These are phyloP conservation scores for Nephrotoma appendiculata DNA, from an alignment of 2,888 invertebrate species.

Conservation along the genomic window DNA sequence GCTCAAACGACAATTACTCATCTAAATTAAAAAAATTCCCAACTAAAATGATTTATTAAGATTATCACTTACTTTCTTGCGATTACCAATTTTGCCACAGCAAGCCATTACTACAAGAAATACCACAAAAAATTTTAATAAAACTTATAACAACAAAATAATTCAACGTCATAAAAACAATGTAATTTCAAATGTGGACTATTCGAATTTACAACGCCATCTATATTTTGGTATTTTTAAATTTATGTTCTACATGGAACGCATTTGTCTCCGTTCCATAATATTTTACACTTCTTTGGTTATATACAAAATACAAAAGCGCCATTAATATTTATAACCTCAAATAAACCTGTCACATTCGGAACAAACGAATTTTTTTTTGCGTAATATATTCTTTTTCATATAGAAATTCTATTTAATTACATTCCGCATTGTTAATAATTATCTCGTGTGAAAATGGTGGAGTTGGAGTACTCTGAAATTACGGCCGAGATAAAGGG, in stretches of 20 bases:
- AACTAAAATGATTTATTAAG: no score
- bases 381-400: not conserved
- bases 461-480: slow-evolving; percentile 79
- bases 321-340: not conserved
- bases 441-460: slow-evolving; percentile 36
- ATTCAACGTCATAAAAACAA: not conserved
- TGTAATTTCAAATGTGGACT: not conserved
- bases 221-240: not conserved
- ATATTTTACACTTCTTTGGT: not conserved
- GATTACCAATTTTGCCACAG: not conserved
- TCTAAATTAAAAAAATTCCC: no score
- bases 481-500: slow-evolving; percentile 73
- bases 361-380: not conserved
- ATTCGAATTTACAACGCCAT: not conserved
- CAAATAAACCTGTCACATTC: not conserved
- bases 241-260: not conserved
- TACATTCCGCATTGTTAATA: not conserved
- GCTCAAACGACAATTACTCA: no score
- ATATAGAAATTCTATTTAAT: not conserved
- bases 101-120: not conserved
- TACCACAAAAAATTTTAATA: no score
- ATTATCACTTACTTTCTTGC: not conserved
- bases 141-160: not conserved
- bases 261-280: not conserved
- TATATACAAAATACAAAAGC: not conserved